Percentiles rank a stretch among this genome's conserved stretches.
These are phyloP conservation scores for Dicyrtomina minuta DNA, from an alignment of 2,888 invertebrate species.

Conservation along the genomic window DNA sequence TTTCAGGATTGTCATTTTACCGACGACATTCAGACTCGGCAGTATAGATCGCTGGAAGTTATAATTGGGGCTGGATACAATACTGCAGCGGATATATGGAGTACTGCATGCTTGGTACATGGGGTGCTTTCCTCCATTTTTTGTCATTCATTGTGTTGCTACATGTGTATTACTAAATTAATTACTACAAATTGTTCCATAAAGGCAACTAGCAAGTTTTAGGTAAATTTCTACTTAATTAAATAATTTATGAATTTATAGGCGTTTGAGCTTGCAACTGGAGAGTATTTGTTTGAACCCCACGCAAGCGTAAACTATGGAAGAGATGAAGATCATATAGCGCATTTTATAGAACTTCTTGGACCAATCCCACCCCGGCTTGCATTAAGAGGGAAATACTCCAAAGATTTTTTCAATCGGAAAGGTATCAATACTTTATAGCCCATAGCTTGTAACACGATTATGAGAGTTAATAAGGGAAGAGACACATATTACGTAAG, in stretches of 20 bases:
- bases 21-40: conserved; percentile 98
- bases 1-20: conserved; percentile 88
- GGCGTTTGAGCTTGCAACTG: conserved; percentile 98
- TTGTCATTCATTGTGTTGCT: neutral
- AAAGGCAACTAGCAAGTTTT: too few species aligned
- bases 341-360: conserved; percentile 96
- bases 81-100: conserved; percentile 98
- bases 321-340: conserved; percentile 97
- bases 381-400: conserved; percentile 88
- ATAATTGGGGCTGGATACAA: conserved; percentile 94
- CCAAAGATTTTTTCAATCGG: conserved; percentile 90
- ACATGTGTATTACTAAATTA: neutral
- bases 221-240: too few species aligned
- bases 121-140: neutral
- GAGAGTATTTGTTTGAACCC: conserved; percentile 98
- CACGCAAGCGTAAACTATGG: conserved; percentile 96
- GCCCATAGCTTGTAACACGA: neutral
- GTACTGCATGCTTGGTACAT: conserved; percentile 89
- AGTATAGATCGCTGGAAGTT: conserved; percentile 95
- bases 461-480: neutral
- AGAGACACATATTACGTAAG: too few species aligned
- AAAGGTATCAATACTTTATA: conserved; percentile 67
- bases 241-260: too few species aligned
- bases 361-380: conserved; percentile 94
- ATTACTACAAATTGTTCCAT: too few species aligned